Conservation (phyloP, 2,888 invertebrate species). For the Idaea biselata region DNA sequence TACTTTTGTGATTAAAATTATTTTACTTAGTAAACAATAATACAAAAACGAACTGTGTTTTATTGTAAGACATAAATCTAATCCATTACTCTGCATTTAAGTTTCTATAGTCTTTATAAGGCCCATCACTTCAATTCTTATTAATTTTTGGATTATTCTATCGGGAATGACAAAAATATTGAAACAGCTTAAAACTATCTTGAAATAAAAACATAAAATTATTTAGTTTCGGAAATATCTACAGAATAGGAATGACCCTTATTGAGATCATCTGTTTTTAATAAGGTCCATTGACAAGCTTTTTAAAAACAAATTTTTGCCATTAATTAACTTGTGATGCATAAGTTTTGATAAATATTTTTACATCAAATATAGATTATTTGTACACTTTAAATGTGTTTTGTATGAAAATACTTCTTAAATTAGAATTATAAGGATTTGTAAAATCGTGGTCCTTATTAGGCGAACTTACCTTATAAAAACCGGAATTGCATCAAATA, state of each 20-base stretch:
- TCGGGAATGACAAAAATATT: background rate
- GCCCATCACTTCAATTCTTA: constrained; percentile 5
- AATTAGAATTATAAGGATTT: background rate
- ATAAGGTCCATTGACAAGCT: constrained; percentile 7
- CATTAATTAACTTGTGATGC: constrained; percentile 1
- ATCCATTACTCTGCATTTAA: constrained; percentile 2
- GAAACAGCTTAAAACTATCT: background rate
- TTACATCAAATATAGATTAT: background rate
- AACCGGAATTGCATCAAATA: no score
- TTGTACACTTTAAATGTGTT: background rate
- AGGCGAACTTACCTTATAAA: background rate
- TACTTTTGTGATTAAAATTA: background rate
- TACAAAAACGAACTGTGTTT: constrained; percentile 4
- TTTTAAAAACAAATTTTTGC: constrained; percentile 4
- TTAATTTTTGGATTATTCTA: constrained; percentile 2
- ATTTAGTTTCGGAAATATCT: background rate
- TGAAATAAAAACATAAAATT: background rate
- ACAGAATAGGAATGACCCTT: constrained; percentile 1
- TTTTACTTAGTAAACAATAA: constrained; percentile 1
- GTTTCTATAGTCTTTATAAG: constrained; percentile 7
- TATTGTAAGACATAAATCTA: constrained; percentile 4
- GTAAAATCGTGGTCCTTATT: background rate
- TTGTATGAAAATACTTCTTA: background rate
- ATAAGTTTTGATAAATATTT: background rate
- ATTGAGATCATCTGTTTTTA: background rate